These are phyloP conservation scores for Lates calcarifer DNA, from an alignment of 2,113 vertebrate genomes.

Conservation along the genomic window DNA sequence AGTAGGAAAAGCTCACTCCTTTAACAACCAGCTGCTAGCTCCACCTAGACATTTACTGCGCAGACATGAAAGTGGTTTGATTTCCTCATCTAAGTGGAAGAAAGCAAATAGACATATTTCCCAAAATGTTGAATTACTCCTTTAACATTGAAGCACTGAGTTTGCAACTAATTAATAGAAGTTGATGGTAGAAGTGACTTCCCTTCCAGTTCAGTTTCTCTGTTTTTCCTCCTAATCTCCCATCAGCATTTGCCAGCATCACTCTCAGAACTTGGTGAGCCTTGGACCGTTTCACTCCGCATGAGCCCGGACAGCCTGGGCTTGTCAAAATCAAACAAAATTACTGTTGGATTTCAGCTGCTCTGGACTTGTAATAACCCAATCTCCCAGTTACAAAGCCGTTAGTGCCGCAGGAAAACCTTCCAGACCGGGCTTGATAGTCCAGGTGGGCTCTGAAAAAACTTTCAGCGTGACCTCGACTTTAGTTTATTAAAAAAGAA, in stretches of 20 bases:
- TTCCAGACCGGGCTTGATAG: neutral
- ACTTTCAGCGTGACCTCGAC: constrained; percentile 4
- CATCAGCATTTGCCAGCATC: constrained; percentile 36
- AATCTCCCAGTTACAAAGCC: constrained; percentile 16
- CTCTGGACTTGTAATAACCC: constrained; percentile 34
- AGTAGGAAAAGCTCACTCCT: too few relatives aligned
- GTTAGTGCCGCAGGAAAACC: constrained; percentile 4
- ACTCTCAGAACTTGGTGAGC: constrained; percentile 37
- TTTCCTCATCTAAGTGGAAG: neutral
- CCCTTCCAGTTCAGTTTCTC: constrained; percentile 32
- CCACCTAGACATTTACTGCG: neutral
- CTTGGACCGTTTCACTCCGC: constrained; percentile 38
- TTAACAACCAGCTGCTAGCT: neutral
- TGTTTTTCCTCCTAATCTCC: constrained; percentile 1
- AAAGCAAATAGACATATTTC: neutral
- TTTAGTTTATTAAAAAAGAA: constrained; percentile 44
- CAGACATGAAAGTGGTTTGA: neutral
- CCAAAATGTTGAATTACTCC: too few relatives aligned
- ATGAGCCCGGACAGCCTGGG: constrained; percentile 47
- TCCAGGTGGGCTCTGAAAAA: constrained; percentile 4
- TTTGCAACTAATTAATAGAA: neutral
- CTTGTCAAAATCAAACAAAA: constrained; percentile 53
- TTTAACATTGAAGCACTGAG: neutral
- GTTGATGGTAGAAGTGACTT: constrained; percentile 24
- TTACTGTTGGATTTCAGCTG: constrained; percentile 32